Evolutionary conservation across 1,140 invertebrate genomes (phyloP), one percentile per base, ranked within the genome.

Genomic region (Drosophila melanica): DNA sequence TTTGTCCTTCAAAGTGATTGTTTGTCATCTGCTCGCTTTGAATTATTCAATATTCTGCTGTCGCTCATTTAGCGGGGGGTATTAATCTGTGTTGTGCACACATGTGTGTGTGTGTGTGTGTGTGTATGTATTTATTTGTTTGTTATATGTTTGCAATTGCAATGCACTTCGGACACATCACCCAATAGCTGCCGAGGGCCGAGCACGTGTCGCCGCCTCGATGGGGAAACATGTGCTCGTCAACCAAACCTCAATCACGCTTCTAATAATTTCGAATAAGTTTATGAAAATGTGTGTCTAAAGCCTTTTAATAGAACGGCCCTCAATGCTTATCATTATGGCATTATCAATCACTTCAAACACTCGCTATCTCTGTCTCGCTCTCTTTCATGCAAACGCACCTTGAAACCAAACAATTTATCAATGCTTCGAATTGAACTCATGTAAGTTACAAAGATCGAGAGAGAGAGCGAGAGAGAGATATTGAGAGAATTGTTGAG

Each of bases 1-100:
- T 53, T 16, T 66, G 33, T 48, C 48, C 57, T 55, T 44, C 55
- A 55, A 59, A 58, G 39, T 33, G 14, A 39, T 35, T 58, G 27
- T 10, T 35, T 35, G 42, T 33, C 27, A 23, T 41, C 47, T 18
- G 16, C 23, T n/a, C 48, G 42, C 33, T 35, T 35, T 35, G 42
- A 10, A 39, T 69, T 51, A 48, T 42, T 65, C 16, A 55, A 57
- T 44, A 71, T 42, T 8, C 33, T 39, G 39, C 39, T 30, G 23
- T 27, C 20, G 45, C 45, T 47, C 41, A 4, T 44, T 47, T 7
- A 7, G 8, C 14, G 41, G 10, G 16, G 44, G 44, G 18, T 20
- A 18, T 20, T 23, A 10, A 6, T 16, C 2, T 9, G 33, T 10
- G 9, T 35, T 7, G 0, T n/a, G n/a, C n/a, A n/a, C n/a, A n/a